Percentiles rank a stretch among this genome's conserved stretches.
Evolutionary conservation across 2,888 invertebrate genomes (phyloP).

Genomic region (Nemurella pictetii): DNA sequence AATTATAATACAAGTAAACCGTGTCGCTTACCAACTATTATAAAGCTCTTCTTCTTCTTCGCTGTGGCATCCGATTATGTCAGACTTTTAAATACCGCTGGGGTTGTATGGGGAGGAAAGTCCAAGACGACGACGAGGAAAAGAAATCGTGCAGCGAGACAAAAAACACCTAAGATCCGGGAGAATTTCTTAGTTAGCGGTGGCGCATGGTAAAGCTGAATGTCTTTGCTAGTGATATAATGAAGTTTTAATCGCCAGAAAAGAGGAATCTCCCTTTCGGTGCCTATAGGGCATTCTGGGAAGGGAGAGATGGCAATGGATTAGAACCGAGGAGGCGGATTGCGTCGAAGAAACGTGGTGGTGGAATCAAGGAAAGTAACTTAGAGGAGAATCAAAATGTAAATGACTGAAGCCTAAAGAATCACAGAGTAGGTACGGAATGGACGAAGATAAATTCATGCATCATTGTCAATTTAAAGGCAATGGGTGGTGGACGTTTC

Average conservation of each 20-base stretch:
- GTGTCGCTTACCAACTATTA: constrained; percentile 37
- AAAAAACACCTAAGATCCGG: constrained; percentile 21
- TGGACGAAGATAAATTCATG: neutral
- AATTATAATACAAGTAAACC: constrained; percentile 27
- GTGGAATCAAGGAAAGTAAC: constrained; percentile 21
- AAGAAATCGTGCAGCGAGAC: constrained; percentile 11
- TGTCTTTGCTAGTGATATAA: constrained; percentile 49
- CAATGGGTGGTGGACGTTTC: neutral
- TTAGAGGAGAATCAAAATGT: constrained; percentile 28
- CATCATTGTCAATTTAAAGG: no score
- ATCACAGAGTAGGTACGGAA: constrained; percentile 7
- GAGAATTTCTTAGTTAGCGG: constrained; percentile 27
- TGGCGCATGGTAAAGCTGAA: constrained; percentile 7
- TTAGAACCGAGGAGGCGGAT: constrained; percentile 35
- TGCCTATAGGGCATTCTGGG: constrained; percentile 23
- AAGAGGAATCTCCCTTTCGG: constrained; percentile 37
- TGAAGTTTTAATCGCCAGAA: constrained; percentile 55
- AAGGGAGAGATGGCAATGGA: constrained; percentile 30
- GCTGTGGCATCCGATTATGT: constrained; percentile 30
- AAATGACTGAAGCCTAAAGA: constrained; percentile 18
- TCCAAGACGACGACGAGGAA: constrained; percentile 13
- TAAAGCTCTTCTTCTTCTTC: constrained; percentile 30
- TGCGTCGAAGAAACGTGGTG: constrained; percentile 9
- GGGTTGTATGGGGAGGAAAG: constrained; percentile 23
- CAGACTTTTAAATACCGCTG: constrained; percentile 34